Evolutionary conservation across 2,797 vertebrate genomes (phyloP).

Genomic region (Coluber constrictor): DNA sequence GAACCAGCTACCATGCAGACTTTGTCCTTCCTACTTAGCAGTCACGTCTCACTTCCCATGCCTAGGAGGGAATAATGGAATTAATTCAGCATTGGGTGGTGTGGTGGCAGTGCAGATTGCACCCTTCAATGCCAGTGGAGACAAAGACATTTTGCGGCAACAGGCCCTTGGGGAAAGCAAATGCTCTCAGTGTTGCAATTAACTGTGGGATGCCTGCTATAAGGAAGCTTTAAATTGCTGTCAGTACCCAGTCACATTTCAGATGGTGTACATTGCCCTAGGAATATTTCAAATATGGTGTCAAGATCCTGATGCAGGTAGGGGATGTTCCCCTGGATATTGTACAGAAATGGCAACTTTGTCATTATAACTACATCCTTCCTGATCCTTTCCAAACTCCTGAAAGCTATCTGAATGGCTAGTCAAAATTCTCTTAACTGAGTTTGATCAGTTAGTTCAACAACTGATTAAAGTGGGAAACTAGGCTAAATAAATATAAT

Average conservation of each 20-base stretch:
- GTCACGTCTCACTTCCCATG: neutral
- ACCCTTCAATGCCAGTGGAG: neutral
- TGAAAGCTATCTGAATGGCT: neutral
- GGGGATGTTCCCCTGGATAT: neutral
- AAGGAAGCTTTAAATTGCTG: conserved; percentile 5
- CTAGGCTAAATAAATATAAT: neutral
- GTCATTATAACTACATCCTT: neutral
- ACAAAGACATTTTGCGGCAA: neutral
- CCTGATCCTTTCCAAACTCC: neutral
- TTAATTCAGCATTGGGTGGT: neutral
- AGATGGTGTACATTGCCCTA: conserved; percentile 8
- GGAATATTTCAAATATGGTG: conserved; percentile 5
- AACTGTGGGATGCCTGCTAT: neutral
- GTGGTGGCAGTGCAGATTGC: neutral
- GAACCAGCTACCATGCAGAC: neutral
- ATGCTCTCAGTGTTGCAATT: neutral
- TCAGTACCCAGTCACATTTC: conserved; percentile 4
- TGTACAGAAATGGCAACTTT: neutral
- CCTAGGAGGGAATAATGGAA: neutral
- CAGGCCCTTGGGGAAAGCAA: neutral
- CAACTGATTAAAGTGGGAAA: neutral
- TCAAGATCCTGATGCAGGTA: neutral
- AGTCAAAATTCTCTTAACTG: neutral
- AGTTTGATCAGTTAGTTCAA: neutral
- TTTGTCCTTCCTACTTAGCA: neutral